Percentiles rank a stretch among this genome's conserved stretches.
Evolutionary conservation across 2,797 vertebrate species (phyloP).

Genomic region (Heterohyrax brucei): DNA sequence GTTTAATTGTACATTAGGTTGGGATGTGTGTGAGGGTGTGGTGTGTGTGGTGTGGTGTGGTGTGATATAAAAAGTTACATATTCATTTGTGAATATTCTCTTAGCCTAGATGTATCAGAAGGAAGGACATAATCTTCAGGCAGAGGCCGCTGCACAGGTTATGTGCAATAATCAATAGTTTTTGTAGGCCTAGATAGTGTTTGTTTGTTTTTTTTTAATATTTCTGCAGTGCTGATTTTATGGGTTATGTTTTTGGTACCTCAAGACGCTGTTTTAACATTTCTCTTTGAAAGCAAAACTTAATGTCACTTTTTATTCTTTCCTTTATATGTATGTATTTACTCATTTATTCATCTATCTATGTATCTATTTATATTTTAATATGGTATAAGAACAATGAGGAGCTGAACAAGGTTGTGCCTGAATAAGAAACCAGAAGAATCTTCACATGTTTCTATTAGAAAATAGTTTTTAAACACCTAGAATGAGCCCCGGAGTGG

Average conservation of each 20-base stretch:
- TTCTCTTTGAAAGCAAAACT: constrained; percentile 48
- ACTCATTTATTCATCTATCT: too few species aligned
- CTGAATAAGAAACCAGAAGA: background rate
- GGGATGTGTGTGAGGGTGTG: background rate
- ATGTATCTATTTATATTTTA: background rate
- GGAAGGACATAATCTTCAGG: constrained; percentile 1
- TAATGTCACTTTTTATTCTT: background rate
- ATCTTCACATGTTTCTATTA: background rate
- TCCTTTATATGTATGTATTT: too few species aligned
- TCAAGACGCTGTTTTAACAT: constrained; percentile 16
- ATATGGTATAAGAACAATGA: background rate
- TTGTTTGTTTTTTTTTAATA: background rate
- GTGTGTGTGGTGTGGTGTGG: too few species aligned
- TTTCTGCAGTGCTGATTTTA: background rate
- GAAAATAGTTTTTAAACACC: constrained; percentile 13
- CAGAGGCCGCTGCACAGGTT: constrained; percentile 13
- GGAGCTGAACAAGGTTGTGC: background rate
- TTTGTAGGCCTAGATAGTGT: background rate
- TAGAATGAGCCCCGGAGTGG: background rate
- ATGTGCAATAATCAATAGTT: background rate
- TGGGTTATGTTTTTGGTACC: constrained; percentile 7
- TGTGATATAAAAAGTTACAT: background rate
- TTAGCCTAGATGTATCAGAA: constrained; percentile 4
- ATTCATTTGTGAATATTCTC: constrained; percentile 30
- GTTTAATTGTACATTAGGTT: background rate